phyloP scores from a whole-genome alignment of 2,113 vertebrate species.

The Leucopsar rothschildi region DNA sequence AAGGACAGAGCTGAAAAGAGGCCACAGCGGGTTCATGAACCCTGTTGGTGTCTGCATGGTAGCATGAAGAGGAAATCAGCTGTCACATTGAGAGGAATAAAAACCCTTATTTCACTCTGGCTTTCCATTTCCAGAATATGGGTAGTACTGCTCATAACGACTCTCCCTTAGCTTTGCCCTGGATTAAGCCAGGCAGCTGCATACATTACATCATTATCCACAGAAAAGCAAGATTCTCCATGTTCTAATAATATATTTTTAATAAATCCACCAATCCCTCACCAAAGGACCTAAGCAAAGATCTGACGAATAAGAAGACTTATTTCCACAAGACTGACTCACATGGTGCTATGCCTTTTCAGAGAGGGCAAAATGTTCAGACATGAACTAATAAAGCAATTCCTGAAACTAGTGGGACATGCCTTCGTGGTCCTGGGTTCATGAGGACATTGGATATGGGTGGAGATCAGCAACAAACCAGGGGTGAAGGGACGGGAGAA shows the following conservation, averaged over 20 bases:
- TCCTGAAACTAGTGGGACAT: not conserved
- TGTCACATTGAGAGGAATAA: not conserved
- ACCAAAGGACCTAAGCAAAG: not conserved
- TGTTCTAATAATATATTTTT: constrained; percentile 46
- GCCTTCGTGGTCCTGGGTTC: not conserved
- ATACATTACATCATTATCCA: constrained; percentile 40
- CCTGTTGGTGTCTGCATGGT: not conserved
- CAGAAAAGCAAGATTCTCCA: constrained; percentile 46
- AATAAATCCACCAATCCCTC: constrained; percentile 29
- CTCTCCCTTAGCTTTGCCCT: not conserved
- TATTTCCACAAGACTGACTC: not conserved
- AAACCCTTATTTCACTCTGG: not conserved
- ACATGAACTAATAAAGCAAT: constrained; percentile 35
- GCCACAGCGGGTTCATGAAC: not conserved
- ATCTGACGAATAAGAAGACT: not conserved
- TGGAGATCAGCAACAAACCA: not conserved
- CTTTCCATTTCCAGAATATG: not conserved
- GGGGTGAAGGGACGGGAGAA: not conserved
- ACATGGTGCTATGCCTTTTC: constrained; percentile 9
- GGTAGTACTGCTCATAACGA: not conserved
- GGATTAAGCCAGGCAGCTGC: constrained; percentile 35
- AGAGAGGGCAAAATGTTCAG: constrained; percentile 45
- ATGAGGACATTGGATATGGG: not conserved
- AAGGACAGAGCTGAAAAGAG: not conserved
- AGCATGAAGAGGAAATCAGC: not conserved